Evolutionary conservation across 1,140 invertebrate genomes (phyloP), one percentile per base, ranked within the genome.

Genomic region (Contarinia nasturtii): DNA sequence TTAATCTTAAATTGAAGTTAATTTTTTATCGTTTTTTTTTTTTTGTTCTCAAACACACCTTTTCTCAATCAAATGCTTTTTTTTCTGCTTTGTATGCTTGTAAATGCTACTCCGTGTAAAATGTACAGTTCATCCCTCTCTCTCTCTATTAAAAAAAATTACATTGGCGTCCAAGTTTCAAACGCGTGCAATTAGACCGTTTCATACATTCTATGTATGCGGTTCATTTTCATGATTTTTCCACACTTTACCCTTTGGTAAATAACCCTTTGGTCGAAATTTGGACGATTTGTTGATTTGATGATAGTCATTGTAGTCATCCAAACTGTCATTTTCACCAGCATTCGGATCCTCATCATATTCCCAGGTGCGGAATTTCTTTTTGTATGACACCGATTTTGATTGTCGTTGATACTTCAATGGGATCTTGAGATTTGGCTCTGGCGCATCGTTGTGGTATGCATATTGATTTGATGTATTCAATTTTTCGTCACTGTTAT

Each of bases 211-310:
- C 10, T 27, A n/a, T n/a, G n/a, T 27, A 27, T 27, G 27, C 27
- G 27, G 27, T 27, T 27, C 27, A 27, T 27, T 27, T 27, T 27
- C 27, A 10, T 27, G 27, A 27, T 10, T 27, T 27, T 10, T 27
- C 78, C 79, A 82, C 53, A 79, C 76, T 57, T 81, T 81, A 36
- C 79, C 79, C 57, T 82, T 81, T n/a, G n/a, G n/a, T n/a, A n/a
- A n/a, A n/a, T n/a, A n/a, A n/a, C n/a, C n/a, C n/a, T n/a, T 27
- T 2, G 79, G 78, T 53, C 76, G 65, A 63, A 81, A 79, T 59
- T 77, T 79, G 11, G 61, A 63, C 11, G 59, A 57, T 46, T 63
- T 63, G 49, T 63, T 59, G 45, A 58, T 56, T n/a, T 34, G 40
- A 8, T n/a, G 2, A n/a, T 2, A 15, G 12, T 44, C 22, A 17